Evolutionary conservation across 2,797 vertebrate species (phyloP).

Genomic region (Lerista edwardsae): DNA sequence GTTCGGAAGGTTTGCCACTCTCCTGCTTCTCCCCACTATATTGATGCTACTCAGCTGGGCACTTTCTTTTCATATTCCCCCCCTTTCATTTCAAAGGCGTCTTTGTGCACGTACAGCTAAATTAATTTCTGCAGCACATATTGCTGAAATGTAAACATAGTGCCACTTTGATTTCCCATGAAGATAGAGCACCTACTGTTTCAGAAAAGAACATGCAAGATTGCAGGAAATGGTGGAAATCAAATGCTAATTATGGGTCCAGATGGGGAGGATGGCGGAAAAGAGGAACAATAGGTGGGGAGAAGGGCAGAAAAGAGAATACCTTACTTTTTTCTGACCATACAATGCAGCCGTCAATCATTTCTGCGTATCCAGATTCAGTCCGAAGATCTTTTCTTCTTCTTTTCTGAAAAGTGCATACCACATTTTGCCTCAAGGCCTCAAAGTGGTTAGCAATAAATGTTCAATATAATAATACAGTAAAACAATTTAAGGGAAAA

Average conservation of each 20-base stretch:
- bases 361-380: conserved; percentile 18
- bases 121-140: conserved; percentile 36
- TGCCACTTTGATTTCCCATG: conserved; percentile 64
- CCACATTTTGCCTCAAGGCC: too few species aligned
- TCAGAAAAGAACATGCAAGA: conserved; percentile 64
- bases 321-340: conserved; percentile 13
- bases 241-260: conserved; percentile 59
- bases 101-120: conserved; percentile 43
- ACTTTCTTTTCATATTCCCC: conserved; percentile 3
- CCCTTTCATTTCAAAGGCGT: conserved; percentile 16
- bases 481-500: too few species aligned
- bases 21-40: neutral
- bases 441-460: too few species aligned
- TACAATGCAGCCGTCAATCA: conserved; percentile 38
- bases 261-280: conserved; percentile 39
- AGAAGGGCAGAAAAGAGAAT: neutral
- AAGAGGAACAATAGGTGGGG: neutral
- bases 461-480: too few species aligned
- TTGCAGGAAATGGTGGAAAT: conserved; percentile 60
- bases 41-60: conserved; percentile 26
- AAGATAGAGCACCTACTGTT: conserved; percentile 68
- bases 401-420: too few species aligned
- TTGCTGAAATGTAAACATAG: conserved; percentile 64
- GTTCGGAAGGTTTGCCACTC: neutral
- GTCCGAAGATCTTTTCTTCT: too few species aligned